These are phyloP conservation scores for Paraplagusia blochii DNA, from an alignment of 2,113 vertebrate genomes.

Conservation along the genomic window DNA sequence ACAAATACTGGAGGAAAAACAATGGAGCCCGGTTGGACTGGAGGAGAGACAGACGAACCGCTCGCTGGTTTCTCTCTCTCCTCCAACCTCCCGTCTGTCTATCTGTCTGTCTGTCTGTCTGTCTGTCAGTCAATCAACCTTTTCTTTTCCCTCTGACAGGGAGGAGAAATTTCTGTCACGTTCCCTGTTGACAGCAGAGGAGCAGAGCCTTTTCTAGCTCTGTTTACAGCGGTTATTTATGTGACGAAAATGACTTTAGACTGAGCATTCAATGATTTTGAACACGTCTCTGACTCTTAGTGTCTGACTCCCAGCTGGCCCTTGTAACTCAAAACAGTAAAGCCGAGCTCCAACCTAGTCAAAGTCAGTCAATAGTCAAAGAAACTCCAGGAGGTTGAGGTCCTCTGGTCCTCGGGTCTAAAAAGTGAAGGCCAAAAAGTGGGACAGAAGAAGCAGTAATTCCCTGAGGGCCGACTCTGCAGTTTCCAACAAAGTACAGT, in stretches of 20 bases:
- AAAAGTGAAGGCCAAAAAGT: too few species aligned
- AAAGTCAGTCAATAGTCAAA: too few species aligned
- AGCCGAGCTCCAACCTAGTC: too few species aligned
- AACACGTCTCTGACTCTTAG: too few species aligned
- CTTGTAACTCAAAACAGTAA: too few species aligned
- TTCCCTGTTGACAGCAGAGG: slow-evolving; percentile 10
- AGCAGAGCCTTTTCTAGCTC: neutral
- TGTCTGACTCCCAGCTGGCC: too few species aligned
- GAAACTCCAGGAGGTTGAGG: too few species aligned
- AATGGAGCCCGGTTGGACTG: slow-evolving; percentile 31
- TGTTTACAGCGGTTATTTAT: slow-evolving; percentile 16
- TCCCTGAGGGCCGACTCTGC: too few species aligned
- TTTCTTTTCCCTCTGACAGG: slow-evolving; percentile 21
- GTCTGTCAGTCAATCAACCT: slow-evolving; percentile 33
- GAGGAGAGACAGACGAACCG: slow-evolving; percentile 33
- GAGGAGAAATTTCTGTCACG: slow-evolving; percentile 16
- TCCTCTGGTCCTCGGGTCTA: too few species aligned
- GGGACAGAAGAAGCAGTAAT: too few species aligned
- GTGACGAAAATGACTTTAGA: neutral
- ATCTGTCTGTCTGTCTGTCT: slow-evolving; percentile 22
- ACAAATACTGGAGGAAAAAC: slow-evolving; percentile 49
- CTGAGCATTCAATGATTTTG: too few species aligned
- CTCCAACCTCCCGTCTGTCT: neutral
- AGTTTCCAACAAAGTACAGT: too few species aligned
- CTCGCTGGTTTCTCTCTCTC: slow-evolving; percentile 12